Evolutionary conservation across 2,797 vertebrate species (phyloP).

Genomic region (Peromyscus nudipes): DNA sequence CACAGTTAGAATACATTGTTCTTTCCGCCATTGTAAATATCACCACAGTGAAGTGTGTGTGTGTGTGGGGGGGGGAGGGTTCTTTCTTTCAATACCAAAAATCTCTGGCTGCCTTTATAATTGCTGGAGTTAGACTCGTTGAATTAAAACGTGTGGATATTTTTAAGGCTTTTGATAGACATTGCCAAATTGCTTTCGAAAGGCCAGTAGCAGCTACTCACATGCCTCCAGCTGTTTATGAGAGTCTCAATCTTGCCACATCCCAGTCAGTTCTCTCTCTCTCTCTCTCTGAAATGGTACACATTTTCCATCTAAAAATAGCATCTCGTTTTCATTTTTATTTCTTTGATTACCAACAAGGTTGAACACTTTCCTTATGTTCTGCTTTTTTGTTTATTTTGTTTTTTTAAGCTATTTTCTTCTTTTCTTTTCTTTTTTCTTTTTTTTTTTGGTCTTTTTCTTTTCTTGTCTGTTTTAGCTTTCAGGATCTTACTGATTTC

Average conservation of each 20-base stretch:
- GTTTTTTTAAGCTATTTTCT: conserved; percentile 49
- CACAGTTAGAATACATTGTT: background rate
- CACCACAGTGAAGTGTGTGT: background rate
- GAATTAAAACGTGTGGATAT: conserved; percentile 28
- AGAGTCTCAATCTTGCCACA: background rate
- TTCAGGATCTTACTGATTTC: conserved; percentile 53
- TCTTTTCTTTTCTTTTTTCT: conserved; percentile 17
- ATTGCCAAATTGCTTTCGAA: conserved; percentile 54
- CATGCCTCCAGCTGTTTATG: background rate
- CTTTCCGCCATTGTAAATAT: conserved; percentile 4
- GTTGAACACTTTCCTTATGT: conserved; percentile 38
- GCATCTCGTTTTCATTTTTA: conserved; percentile 55
- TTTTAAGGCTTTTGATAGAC: conserved; percentile 63
- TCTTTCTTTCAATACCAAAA: background rate
- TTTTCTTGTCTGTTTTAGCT: conserved; percentile 66
- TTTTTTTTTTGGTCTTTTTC: conserved; percentile 49
- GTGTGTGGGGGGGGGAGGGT: too few relatives aligned
- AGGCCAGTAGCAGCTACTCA: background rate
- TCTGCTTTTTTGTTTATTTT: background rate
- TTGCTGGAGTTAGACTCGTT: background rate
- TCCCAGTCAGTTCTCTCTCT: background rate
- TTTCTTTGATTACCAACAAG: conserved; percentile 75
- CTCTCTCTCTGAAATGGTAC: background rate
- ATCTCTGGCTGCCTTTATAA: background rate
- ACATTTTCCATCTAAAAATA: conserved; percentile 65